A percentile compares a stretch with the other conserved stretches of the same genome.
phyloP scores from a whole-genome alignment of 2,888 invertebrate species.

The Pseudanteris insignis region DNA sequence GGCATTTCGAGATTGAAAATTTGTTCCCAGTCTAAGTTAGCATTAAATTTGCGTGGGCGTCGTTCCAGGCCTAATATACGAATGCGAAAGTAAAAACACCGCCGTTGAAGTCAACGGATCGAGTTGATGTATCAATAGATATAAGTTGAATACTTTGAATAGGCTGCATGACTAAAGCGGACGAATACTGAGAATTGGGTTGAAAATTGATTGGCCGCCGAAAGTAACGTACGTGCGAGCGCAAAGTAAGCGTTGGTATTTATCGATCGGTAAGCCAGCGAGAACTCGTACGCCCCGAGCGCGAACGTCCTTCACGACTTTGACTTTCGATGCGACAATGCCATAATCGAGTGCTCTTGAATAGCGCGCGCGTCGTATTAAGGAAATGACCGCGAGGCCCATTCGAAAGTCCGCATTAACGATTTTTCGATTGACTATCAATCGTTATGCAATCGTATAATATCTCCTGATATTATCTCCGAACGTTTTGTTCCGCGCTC shows the following conservation, averaged over 20 bases:
- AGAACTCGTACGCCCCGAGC: constrained; percentile 10
- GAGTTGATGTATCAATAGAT: no score
- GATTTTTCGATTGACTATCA: constrained; percentile 36
- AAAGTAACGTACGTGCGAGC: constrained; percentile 3
- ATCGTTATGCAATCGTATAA: constrained; percentile 14
- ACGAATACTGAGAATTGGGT: constrained; percentile 1
- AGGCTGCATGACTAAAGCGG: background rate
- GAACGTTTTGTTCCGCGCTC: no score
- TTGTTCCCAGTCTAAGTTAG: no score
- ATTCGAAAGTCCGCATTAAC: constrained; percentile 34
- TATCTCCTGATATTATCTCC: background rate
- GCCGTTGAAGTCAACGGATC: no score
- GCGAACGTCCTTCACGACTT: constrained; percentile 43
- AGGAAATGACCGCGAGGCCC: constrained; percentile 26
- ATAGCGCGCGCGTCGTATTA: constrained; percentile 22
- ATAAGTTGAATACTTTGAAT: no score
- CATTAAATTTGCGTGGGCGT: no score
- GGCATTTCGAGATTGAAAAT: no score
- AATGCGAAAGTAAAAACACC: no score
- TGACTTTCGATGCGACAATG: constrained; percentile 39
- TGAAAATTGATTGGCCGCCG: constrained; percentile 2
- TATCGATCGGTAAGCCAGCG: constrained; percentile 25
- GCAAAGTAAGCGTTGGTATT: constrained; percentile 11
- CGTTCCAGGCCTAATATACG: no score
- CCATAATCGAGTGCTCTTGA: constrained; percentile 34